Evolutionary conservation across 2,888 invertebrate species (phyloP), one percentile per base, ranked within the genome.

Genomic region (Nomada ferruginata): DNA sequence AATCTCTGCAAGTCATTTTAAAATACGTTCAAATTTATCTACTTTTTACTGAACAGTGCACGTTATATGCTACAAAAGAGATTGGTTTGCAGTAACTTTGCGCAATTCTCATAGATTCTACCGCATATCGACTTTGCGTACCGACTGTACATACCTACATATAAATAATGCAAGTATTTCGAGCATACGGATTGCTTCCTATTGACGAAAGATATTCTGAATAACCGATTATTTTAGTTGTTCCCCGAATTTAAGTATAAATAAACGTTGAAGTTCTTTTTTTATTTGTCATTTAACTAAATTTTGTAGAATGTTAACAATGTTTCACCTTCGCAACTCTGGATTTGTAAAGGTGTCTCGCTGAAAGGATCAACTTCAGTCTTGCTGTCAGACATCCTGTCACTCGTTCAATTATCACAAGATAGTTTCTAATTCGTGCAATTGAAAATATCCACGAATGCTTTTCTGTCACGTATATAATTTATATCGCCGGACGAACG

Each of bases 291-390:
- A 15, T 13, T 47, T n/a, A 9, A n/a, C 9, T n/a, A 10, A 29
- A 42, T 44, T 42, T 50, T 0, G 47, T 50, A 23, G 2, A 47
- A 23, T 11, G n/a, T 59, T 76, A 13, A n/a, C 52, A 68, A 71
- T 53, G 55, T 55, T 60, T 60, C 87, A 93, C 93, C 92, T 91
- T 90, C 87, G 50, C 86, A 89, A 63, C 85, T 82, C 50, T 89
- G 86, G 36, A 84, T 86, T 64, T 93, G 91, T 76, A 92, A 79
- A 36, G 92, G 89, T 75, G 90, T 88, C 76, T 92, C 93, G 76
- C 90, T 92, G 84, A 93, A 93, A 26, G 93, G 92, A 85, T 93
- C 93, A 59, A 92, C 89, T 76, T 92, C 90, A 52, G 78, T 83
- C 29, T 87, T 80, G 47, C 89, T 78, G 73, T 85, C 85, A 66